Percentiles rank a stretch among this genome's conserved stretches.
Conservation (phyloP, 1,140 invertebrate species). For the Uloborus diversus region DNA sequence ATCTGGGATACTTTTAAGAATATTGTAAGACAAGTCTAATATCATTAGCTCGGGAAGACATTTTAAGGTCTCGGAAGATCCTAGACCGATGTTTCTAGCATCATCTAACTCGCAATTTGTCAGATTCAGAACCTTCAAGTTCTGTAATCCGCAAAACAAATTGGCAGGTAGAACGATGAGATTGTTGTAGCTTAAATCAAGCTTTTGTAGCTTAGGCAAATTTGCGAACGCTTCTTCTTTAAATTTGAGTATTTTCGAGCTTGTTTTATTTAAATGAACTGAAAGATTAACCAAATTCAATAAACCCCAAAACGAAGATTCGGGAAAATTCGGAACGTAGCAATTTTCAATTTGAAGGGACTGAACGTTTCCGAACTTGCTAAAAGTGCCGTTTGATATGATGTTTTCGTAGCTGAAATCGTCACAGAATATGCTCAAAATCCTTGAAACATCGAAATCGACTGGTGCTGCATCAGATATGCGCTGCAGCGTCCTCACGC, state of each 20-base stretch:
- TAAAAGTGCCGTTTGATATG: conserved; percentile 72
- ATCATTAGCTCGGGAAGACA: conserved; percentile 74
- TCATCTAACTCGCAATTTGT: conserved; percentile 78
- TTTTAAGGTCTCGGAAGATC: conserved; percentile 60
- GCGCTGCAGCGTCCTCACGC: conserved; percentile 17
- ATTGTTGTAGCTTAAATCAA: conserved; percentile 59
- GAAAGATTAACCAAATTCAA: conserved; percentile 74
- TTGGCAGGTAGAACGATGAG: conserved; percentile 57
- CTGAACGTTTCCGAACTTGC: conserved; percentile 75
- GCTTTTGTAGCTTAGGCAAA: conserved; percentile 76
- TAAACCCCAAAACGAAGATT: conserved; percentile 74
- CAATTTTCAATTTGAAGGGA: conserved; percentile 80
- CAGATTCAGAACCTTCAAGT: conserved; percentile 83
- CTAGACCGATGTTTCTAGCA: conserved; percentile 54
- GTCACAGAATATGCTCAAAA: conserved; percentile 58
- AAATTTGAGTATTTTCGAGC: conserved; percentile 78
- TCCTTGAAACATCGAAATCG: conserved; percentile 34
- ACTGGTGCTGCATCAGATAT: conserved; percentile 52
- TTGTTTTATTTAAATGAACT: conserved; percentile 79
- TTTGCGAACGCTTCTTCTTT: conserved; percentile 67
- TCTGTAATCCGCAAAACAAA: conserved; percentile 78
- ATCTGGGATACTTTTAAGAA: conserved; percentile 69
- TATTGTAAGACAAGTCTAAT: conserved; percentile 82
- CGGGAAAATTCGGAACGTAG: conserved; percentile 78
- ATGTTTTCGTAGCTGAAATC: conserved; percentile 55